phyloP scores from a whole-genome alignment of 2,797 vertebrate species.

The Lindbergichthys nudifrons region DNA sequence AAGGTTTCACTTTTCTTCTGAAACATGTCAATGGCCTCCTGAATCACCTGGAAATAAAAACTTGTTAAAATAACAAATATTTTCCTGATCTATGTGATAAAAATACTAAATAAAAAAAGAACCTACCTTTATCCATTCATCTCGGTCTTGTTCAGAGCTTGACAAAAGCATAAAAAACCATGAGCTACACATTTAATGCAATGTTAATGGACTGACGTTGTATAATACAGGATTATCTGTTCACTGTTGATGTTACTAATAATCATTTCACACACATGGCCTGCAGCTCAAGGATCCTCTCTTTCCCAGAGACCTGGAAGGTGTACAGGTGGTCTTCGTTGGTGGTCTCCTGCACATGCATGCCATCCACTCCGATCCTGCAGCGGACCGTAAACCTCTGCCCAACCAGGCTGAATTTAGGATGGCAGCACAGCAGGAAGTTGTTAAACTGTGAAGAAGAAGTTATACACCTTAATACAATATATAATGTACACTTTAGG shows the following conservation, averaged over 20 bases:
- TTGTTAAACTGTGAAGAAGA: constrained; percentile 89
- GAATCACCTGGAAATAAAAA: constrained; percentile 83
- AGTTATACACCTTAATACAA: background rate
- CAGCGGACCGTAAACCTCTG: constrained; percentile 88
- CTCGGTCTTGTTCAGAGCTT: constrained; percentile 92
- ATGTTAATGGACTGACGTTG: background rate
- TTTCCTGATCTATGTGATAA: background rate
- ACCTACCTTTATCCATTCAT: constrained; percentile 95
- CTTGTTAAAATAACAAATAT: background rate
- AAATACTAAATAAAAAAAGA: background rate
- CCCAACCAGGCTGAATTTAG: constrained; percentile 90
- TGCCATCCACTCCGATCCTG: constrained; percentile 86
- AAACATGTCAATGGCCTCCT: constrained; percentile 89
- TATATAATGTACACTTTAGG: background rate
- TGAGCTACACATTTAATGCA: background rate
- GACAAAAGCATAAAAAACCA: constrained; percentile 26
- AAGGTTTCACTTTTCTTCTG: constrained; percentile 93
- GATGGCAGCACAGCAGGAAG: constrained; percentile 91
- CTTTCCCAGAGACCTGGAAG: constrained; percentile 92
- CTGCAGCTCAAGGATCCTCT: constrained; percentile 89
- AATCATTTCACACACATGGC: constrained; percentile 81
- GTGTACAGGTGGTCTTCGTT: constrained; percentile 85
- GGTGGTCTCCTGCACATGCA: constrained; percentile 88
- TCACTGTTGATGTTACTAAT: too few species aligned
- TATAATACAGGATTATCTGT: too few species aligned